Conservation (phyloP, 2,888 invertebrate genomes). For the Thera britannica region DNA sequence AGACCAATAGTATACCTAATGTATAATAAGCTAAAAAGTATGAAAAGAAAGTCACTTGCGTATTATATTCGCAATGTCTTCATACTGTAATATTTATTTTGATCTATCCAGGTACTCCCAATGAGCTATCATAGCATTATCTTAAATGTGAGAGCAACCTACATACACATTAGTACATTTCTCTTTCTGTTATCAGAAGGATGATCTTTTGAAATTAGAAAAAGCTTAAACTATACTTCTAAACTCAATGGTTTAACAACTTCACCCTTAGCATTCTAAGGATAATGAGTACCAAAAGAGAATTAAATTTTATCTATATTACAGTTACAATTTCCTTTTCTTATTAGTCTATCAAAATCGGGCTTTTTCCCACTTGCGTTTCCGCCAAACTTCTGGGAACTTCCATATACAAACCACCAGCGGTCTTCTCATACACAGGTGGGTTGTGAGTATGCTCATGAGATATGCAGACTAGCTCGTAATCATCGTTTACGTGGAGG, state of each 20-base stretch:
- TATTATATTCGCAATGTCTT: neutral
- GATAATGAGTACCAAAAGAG: neutral
- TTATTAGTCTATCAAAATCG: constrained; percentile 20
- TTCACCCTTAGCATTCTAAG: neutral
- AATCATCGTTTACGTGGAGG: constrained; percentile 77
- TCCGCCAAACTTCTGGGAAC: constrained; percentile 29
- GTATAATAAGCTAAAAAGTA: neutral
- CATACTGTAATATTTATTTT: too few species aligned
- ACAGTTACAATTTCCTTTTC: neutral
- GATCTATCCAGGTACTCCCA: too few species aligned
- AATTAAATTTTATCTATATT: neutral
- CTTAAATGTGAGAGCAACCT: too few species aligned
- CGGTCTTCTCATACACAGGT: constrained; percentile 68
- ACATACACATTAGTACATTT: too few species aligned
- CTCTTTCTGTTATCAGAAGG: too few species aligned
- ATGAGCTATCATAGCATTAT: too few species aligned
- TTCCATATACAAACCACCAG: constrained; percentile 68
- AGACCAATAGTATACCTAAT: neutral
- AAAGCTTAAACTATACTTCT: too few species aligned
- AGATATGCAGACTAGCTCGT: constrained; percentile 74
- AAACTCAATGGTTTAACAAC: neutral
- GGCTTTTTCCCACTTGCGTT: constrained; percentile 12
- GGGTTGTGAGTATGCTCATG: constrained; percentile 70
- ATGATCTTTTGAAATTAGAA: too few species aligned
- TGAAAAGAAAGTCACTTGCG: neutral